A percentile compares a stretch with the other conserved stretches of the same genome.
Evolutionary conservation across 2,888 invertebrate genomes (phyloP).

Genomic region (Harmothoe impar): DNA sequence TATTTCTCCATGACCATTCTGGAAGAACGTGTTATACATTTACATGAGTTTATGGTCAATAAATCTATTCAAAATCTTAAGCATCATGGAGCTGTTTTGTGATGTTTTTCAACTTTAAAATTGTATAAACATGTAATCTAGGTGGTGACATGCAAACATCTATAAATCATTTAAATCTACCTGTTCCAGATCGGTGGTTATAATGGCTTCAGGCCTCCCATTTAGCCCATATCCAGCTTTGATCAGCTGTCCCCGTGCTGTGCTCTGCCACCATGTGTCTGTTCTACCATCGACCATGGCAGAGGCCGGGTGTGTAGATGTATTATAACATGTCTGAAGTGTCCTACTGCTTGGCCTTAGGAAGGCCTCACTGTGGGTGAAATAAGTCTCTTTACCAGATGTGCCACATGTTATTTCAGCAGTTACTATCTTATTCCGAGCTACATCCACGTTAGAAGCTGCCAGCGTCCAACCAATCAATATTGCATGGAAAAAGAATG

Average conservation of each 20-base stretch:
- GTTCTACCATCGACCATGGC: conserved; percentile 74
- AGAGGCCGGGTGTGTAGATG: conserved; percentile 66
- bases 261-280: conserved; percentile 75
- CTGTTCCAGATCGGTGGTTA: conserved; percentile 73
- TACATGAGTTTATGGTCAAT: too few relatives aligned
- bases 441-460: conserved; percentile 72
- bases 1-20: too few relatives aligned
- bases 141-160: too few relatives aligned
- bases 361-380: conserved; percentile 66
- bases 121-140: too few relatives aligned
- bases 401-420: conserved; percentile 74
- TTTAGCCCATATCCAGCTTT: conserved; percentile 63
- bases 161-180: background rate
- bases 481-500: conserved; percentile 11
- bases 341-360: conserved; percentile 22
- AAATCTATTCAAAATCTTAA: too few relatives aligned
- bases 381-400: conserved; percentile 70
- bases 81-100: too few relatives aligned
- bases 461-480: background rate
- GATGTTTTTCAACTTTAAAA: too few relatives aligned
- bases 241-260: conserved; percentile 71
- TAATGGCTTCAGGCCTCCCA: conserved; percentile 68
- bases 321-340: conserved; percentile 6
- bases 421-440: conserved; percentile 71
- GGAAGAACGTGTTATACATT: too few relatives aligned